A percentile compares a stretch with the other conserved stretches of the same genome.
Evolutionary conservation across 53 echinoderm and acorn worm species (phyloP).

Genomic region (Hippasteria phrygiana): DNA sequence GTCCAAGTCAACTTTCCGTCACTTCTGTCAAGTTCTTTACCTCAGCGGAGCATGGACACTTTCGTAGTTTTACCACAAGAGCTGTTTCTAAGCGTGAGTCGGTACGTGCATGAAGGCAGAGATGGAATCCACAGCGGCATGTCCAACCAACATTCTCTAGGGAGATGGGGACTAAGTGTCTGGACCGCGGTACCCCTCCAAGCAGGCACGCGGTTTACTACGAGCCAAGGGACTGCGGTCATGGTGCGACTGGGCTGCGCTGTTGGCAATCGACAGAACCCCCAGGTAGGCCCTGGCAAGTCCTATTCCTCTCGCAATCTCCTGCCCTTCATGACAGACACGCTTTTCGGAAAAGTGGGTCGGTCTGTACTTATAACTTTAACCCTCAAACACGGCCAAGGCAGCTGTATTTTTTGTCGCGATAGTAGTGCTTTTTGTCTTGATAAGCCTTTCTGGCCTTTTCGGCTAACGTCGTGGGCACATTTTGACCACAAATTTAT

Average conservation of each 20-base stretch:
- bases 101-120: background rate
- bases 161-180: slow-evolving; percentile 36
- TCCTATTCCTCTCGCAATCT: too few species aligned
- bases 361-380: too few species aligned
- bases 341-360: too few species aligned
- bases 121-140: background rate
- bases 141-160: background rate
- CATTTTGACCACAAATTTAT: too few species aligned
- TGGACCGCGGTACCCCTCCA: slow-evolving; percentile 42
- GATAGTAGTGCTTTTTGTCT: too few species aligned
- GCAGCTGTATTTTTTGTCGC: too few species aligned
- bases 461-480: too few species aligned
- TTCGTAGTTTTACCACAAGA: slow-evolving; percentile 19
- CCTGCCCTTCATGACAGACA: too few species aligned
- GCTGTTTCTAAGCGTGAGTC: slow-evolving; percentile 20
- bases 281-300: background rate
- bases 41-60: slow-evolving; percentile 23
- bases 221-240: slow-evolving; percentile 22
- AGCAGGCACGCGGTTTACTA: slow-evolving; percentile 20
- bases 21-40: background rate
- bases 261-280: slow-evolving; percentile 21
- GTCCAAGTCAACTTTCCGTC: background rate
- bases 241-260: background rate
- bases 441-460: too few species aligned
- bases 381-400: too few species aligned